Base-by-base conservation (phyloP, 2,797 vertebrate genomes). In the Pangasius sanitwongsei region DNA sequence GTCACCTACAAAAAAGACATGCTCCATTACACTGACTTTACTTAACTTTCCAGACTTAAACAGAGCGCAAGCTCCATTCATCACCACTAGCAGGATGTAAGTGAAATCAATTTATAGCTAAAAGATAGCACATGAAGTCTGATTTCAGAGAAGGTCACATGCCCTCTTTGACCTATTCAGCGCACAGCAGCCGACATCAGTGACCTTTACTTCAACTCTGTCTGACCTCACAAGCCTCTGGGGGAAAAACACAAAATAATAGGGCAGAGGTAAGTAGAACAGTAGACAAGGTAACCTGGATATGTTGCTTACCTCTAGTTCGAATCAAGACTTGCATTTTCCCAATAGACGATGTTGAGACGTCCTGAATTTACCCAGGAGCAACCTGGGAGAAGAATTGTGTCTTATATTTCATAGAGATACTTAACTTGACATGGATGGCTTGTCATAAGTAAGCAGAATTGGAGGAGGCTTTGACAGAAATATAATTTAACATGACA, bases 121-220 rank as follows among this genome's bases (percentile, higher is more conserved):
- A 80, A 78, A 86, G 44, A 87, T n/a, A 77, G 67, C 34, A 86
- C 57, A 74, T 86, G 70, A 86, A 77, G 41, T 25, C 44, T 15
- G 50, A 48, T 77, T 63, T 74, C 31, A 88, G 77, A 53, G 93
- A 95, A 95, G 94, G 93, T 94, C 92, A 93, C 86, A 50, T 2
- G 89, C 89, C 90, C 80, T 87, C 57, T 86, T 3, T 91, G 93
- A 91, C 92, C 94, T 95, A 94, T 93, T 93, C 92, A 92, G 93
- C 63, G 65, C 34, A 92, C 65, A 90, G 25, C 90, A 92, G 81
- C 41, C 69, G 93, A 93, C 92, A 88, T 85, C 16, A 67, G 59
- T 91, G 92, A 95, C 94, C 93, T 95, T 96, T 95, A 72, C 2
- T 86, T 94, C 87, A 93, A 92, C 93, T 93, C 82, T 65, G 12